Percentiles rank a stretch among this genome's conserved stretches.
Evolutionary conservation across 2,888 invertebrate genomes (phyloP).

Genomic region (Monopis laevigella): DNA sequence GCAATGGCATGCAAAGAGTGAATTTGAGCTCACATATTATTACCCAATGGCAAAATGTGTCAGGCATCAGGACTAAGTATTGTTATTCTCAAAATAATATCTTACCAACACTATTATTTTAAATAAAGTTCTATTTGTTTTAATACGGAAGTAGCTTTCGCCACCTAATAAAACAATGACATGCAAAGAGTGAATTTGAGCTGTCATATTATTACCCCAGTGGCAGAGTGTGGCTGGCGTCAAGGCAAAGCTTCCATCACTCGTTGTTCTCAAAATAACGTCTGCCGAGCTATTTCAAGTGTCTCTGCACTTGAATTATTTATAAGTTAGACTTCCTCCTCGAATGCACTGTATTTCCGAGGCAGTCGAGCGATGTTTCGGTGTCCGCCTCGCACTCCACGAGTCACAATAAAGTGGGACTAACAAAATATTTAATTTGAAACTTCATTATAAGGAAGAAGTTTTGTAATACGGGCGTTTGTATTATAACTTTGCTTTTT

Average conservation of each 20-base stretch:
- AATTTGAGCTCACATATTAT: no score
- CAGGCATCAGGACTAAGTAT: no score
- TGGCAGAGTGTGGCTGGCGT: not conserved
- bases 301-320: constrained; percentile 63
- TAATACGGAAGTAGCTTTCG: no score
- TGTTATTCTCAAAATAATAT: no score
- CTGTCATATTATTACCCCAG: no score
- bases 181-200: no score
- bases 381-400: constrained; percentile 4
- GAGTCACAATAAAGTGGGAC: constrained; percentile 9
- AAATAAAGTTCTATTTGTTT: no score
- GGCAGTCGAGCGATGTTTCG: constrained; percentile 9
- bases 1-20: no score
- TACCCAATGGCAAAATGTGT: no score
- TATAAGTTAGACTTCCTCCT: constrained; percentile 53
- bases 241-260: not conserved
- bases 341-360: constrained; percentile 50
- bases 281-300: constrained; percentile 55
- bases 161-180: no score
- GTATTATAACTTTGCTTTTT: constrained; percentile 5
- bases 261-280: constrained; percentile 47
- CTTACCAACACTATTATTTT: no score
- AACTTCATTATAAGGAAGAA: constrained; percentile 7
- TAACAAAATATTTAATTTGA: constrained; percentile 12
- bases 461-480: constrained; percentile 8